A percentile compares a stretch with the other conserved stretches of the same genome.
These are phyloP conservation scores for Ormyrus nitidulus DNA, from an alignment of 2,888 invertebrate genomes.

Conservation along the genomic window DNA sequence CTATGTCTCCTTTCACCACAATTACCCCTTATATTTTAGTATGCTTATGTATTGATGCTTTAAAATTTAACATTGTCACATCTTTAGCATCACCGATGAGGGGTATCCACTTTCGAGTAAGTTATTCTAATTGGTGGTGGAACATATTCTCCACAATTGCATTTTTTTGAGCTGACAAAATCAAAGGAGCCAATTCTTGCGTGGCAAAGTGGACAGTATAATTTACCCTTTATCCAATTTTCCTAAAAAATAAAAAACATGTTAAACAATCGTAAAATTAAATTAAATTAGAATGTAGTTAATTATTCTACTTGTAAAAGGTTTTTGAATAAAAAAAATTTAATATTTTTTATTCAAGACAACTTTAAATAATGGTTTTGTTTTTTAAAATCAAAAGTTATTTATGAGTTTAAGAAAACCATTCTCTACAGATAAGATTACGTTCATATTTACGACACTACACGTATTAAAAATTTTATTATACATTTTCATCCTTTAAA, in stretches of 20 bases:
- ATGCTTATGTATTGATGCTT: slow-evolving; percentile 43
- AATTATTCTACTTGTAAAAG: no score
- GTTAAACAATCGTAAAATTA: slow-evolving; percentile 6
- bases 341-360: no score
- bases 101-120: slow-evolving; percentile 63
- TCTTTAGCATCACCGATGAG: slow-evolving; percentile 54
- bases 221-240: slow-evolving; percentile 64
- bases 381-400: no score
- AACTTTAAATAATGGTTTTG: no score
- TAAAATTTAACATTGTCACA: slow-evolving; percentile 36
- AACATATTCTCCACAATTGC: slow-evolving; percentile 63
- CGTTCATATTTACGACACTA: no score
- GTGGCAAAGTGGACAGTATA: slow-evolving; percentile 64
- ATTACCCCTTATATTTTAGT: slow-evolving; percentile 44
- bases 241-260: slow-evolving; percentile 57
- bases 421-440: no score
- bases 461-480: no score
- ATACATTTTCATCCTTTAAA: no score
- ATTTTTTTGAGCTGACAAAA: slow-evolving; percentile 62
- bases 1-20: slow-evolving; percentile 55
- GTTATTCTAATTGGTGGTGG: slow-evolving; percentile 64
- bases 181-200: slow-evolving; percentile 64
- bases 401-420: no score
- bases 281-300: not conserved
- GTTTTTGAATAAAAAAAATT: no score